A percentile compares a stretch with the other conserved stretches of the same genome.
Conservation (phyloP, 1,140 invertebrate genomes). For the Ceratoteleas bidentatus region DNA sequence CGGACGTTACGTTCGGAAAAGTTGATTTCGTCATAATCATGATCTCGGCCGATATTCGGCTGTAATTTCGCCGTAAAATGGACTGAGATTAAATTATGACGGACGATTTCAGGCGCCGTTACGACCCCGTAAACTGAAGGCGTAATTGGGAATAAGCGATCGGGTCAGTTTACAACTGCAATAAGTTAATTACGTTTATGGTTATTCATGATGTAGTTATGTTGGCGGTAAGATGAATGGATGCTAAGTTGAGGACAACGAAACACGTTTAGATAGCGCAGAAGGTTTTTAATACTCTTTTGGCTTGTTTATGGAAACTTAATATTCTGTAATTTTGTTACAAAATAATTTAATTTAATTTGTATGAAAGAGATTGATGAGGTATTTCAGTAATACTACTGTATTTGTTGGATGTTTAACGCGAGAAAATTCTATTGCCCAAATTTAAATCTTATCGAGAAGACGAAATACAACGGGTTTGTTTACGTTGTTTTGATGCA, state of each 20-base stretch:
- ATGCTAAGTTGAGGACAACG: not conserved
- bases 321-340: too few species aligned
- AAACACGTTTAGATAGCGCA: not conserved
- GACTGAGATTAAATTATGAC: constrained; percentile 26
- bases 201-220: not conserved
- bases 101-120: constrained; percentile 13
- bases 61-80: constrained; percentile 28
- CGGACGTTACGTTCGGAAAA: constrained; percentile 4
- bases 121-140: constrained; percentile 14
- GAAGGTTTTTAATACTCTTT: not conserved
- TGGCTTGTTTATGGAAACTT: too few species aligned
- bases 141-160: constrained; percentile 22
- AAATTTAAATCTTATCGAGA: too few species aligned
- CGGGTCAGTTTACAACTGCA: constrained; percentile 24
- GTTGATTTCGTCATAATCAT: constrained; percentile 28
- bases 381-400: too few species aligned
- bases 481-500: too few species aligned
- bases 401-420: too few species aligned
- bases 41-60: constrained; percentile 11
- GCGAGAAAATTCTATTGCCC: too few species aligned
- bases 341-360: too few species aligned
- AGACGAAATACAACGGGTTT: too few species aligned
- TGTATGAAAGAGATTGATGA: too few species aligned
- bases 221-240: not conserved
- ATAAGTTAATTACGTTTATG: constrained; percentile 27